Conservation (phyloP, 2,888 invertebrate species). For the Alcis repandata region DNA sequence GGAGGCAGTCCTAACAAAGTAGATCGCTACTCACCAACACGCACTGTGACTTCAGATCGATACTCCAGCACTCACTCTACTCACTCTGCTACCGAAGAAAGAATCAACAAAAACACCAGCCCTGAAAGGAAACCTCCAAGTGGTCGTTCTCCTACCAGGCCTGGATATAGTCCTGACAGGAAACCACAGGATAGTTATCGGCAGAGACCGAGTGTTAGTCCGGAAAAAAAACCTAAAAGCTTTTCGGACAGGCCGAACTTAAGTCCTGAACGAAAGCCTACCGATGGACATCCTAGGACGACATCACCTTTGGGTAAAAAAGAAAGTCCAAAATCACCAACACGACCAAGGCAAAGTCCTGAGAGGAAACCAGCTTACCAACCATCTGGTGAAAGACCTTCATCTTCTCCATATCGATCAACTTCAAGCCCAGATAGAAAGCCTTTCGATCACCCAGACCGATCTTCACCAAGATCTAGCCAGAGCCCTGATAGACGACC, state of each 20-base stretch:
- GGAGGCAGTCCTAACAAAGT: slow-evolving; percentile 66
- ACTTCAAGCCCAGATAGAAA: slow-evolving; percentile 37
- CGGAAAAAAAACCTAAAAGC: slow-evolving; percentile 64
- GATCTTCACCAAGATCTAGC: slow-evolving; percentile 44
- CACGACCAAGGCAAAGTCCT: slow-evolving; percentile 53
- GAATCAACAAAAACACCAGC: slow-evolving; percentile 60
- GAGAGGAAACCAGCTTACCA: slow-evolving; percentile 50
- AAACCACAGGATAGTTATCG: slow-evolving; percentile 58
- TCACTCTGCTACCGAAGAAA: slow-evolving; percentile 63
- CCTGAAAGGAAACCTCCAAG: slow-evolving; percentile 64
- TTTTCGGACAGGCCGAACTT: slow-evolving; percentile 49
- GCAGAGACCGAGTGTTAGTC: slow-evolving; percentile 65
- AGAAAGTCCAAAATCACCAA: slow-evolving; percentile 40
- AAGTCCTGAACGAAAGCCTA: slow-evolving; percentile 60
- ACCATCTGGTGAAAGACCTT: slow-evolving; percentile 33
- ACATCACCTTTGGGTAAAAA: slow-evolving; percentile 30
- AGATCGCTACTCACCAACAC: slow-evolving; percentile 72
- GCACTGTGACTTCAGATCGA: slow-evolving; percentile 60
- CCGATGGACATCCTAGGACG: slow-evolving; percentile 41
- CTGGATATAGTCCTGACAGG: slow-evolving; percentile 65
- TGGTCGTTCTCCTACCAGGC: slow-evolving; percentile 64
- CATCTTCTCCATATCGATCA: slow-evolving; percentile 24
- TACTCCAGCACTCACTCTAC: slow-evolving; percentile 67
- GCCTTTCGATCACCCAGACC: slow-evolving; percentile 19
- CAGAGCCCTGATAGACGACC: slow-evolving; percentile 58